Evolutionary conservation across 1,140 invertebrate species (phyloP).

Genomic region (Bombus breviceps): DNA sequence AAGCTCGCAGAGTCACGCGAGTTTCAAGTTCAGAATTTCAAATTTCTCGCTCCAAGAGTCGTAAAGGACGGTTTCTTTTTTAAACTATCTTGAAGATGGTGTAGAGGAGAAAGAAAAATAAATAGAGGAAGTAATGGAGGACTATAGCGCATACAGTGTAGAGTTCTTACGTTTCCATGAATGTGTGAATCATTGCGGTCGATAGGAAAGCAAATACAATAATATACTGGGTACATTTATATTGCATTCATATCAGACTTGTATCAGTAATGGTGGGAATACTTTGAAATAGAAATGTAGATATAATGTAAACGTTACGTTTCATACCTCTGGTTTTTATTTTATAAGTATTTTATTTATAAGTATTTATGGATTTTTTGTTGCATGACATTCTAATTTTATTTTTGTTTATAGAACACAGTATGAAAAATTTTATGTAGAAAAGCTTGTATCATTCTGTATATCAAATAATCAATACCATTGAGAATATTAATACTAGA

Average conservation of each 20-base stretch:
- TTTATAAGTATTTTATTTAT: neutral
- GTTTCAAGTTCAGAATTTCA: neutral
- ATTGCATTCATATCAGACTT: no score
- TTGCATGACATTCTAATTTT: no score
- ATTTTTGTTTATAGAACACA: no score
- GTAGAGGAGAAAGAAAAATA: neutral
- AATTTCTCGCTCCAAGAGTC: conserved; percentile 7
- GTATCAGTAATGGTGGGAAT: no score
- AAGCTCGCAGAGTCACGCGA: conserved; percentile 24
- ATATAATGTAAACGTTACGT: neutral
- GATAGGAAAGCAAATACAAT: neutral
- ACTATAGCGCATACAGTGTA: no score
- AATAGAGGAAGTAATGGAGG: neutral
- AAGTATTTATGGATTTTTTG: no score
- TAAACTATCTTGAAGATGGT: neutral
- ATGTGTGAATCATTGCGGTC: conserved; percentile 4
- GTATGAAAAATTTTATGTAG: no score
- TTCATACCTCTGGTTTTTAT: neutral
- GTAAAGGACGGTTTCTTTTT: neutral
- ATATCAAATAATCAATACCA: no score
- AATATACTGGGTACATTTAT: neutral
- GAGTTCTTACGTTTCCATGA: neutral
- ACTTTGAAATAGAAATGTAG: neutral
- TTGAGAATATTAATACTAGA: no score
- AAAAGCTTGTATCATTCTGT: no score